phyloP scores from a whole-genome alignment of 2,113 vertebrate species.

The Rhinolophus ferrumequinum region DNA sequence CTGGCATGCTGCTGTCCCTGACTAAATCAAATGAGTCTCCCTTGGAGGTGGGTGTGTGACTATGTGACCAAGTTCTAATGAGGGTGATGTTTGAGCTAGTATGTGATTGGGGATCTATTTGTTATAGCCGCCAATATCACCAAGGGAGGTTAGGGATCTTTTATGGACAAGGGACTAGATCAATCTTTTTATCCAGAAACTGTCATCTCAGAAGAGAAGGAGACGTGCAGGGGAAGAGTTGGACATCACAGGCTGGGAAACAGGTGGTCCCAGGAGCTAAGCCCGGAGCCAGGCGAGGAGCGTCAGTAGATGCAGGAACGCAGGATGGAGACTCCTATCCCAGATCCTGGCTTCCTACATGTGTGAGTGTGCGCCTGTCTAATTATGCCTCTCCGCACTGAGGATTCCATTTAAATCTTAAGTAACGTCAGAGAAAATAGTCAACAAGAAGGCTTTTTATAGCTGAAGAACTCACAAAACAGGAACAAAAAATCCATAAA shows the following conservation, averaged over 20 bases:
- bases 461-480: constrained; percentile 43
- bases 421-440: constrained; percentile 11
- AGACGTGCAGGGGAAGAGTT: not conserved
- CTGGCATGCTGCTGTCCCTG: not conserved
- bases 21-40: not conserved
- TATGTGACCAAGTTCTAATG: not conserved
- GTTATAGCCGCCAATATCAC: not conserved
- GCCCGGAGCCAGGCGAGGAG: not conserved
- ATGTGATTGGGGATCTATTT: not conserved
- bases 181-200: not conserved
- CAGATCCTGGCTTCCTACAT: not conserved
- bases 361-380: not conserved
- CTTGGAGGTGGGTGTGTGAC: not conserved
- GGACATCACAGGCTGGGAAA: not conserved
- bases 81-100: not conserved
- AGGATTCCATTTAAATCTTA: not conserved
- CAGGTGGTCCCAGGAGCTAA: not conserved
- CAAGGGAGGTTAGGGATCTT: not conserved
- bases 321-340: too few species aligned
- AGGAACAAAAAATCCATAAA: constrained; percentile 58
- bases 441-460: not conserved
- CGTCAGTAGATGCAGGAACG: not conserved
- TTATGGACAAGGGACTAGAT: not conserved
- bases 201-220: not conserved
- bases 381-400: not conserved